Evolutionary conservation across 92 coral and sea anemone genomes (phyloP).

Genomic region (Epizoanthus rinbou): DNA sequence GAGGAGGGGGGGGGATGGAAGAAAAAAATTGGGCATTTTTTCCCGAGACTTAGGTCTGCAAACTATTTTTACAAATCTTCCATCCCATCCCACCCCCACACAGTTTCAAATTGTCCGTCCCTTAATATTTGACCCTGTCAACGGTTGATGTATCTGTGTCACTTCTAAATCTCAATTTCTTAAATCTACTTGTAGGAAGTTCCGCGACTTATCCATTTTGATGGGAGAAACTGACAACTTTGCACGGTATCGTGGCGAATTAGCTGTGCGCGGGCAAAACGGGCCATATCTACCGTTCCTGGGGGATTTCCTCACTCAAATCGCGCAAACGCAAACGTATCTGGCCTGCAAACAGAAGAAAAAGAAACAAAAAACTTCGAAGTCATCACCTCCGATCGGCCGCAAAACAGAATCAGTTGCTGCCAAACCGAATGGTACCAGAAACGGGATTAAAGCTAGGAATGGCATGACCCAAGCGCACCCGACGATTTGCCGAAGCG

Average conservation of each 20-base stretch:
- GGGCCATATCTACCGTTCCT: slow-evolving; percentile 88
- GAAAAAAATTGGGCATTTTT: too few species aligned
- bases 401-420: neutral
- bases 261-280: slow-evolving; percentile 54
- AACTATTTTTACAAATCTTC: too few species aligned
- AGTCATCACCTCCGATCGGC: slow-evolving; percentile 13
- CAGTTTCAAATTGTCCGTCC: too few species aligned
- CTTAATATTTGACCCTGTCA: neutral
- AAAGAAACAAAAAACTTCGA: slow-evolving; percentile 48
- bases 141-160: neutral
- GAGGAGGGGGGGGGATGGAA: too few species aligned
- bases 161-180: neutral
- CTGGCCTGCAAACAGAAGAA: slow-evolving; percentile 72
- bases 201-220: slow-evolving; percentile 85
- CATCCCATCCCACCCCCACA: too few species aligned
- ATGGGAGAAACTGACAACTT: slow-evolving; percentile 97
- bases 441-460: slow-evolving; percentile 12
- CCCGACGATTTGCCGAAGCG: slow-evolving; percentile 37
- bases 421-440: neutral
- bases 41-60: too few species aligned
- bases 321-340: slow-evolving; percentile 91
- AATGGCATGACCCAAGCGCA: slow-evolving; percentile 59
- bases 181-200: slow-evolving; percentile 67
- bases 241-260: slow-evolving; percentile 80
- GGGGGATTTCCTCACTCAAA: slow-evolving; percentile 96